Percentiles rank a stretch among this genome's conserved stretches.
Evolutionary conservation across 2,113 vertebrate genomes (phyloP).

Genomic region (Motacilla alba): DNA sequence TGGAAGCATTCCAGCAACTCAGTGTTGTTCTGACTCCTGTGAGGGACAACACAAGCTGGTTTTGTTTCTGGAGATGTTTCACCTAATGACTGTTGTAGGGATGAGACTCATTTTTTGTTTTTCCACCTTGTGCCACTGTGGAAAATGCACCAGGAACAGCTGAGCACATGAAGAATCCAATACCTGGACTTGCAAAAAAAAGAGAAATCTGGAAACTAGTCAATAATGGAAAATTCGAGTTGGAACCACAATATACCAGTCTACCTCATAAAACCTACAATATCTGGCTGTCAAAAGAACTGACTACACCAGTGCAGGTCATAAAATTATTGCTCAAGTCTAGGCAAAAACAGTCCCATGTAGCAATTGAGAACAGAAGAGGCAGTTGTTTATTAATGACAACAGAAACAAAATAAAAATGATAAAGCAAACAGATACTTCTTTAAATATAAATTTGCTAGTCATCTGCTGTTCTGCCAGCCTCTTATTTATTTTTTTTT

Average conservation of each 20-base stretch:
- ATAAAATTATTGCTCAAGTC: not conserved
- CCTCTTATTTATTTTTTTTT: not conserved
- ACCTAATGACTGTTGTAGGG: rapidly evolving
- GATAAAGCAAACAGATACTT: not conserved
- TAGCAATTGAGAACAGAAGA: not conserved
- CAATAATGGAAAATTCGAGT: not conserved
- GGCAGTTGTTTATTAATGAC: conserved; percentile 48
- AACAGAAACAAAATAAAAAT: not conserved
- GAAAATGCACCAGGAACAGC: not conserved
- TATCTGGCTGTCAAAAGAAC: not conserved
- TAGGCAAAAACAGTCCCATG: not conserved
- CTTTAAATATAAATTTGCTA: conserved; percentile 20
- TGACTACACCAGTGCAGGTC: not conserved
- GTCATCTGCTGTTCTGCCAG: not conserved
- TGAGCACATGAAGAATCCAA: not conserved
- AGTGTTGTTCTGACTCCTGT: not conserved
- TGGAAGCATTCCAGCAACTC: not conserved
- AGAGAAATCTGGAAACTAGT: not conserved
- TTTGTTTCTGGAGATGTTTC: not conserved
- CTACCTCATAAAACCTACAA: not conserved
- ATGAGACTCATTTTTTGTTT: not conserved
- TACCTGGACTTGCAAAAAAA: not conserved
- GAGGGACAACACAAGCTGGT: not conserved
- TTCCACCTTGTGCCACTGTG: not conserved
- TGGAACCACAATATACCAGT: not conserved